These are phyloP conservation scores for Reticulitermes lucifugus DNA, from an alignment of 2,888 invertebrate genomes.

Conservation along the genomic window DNA sequence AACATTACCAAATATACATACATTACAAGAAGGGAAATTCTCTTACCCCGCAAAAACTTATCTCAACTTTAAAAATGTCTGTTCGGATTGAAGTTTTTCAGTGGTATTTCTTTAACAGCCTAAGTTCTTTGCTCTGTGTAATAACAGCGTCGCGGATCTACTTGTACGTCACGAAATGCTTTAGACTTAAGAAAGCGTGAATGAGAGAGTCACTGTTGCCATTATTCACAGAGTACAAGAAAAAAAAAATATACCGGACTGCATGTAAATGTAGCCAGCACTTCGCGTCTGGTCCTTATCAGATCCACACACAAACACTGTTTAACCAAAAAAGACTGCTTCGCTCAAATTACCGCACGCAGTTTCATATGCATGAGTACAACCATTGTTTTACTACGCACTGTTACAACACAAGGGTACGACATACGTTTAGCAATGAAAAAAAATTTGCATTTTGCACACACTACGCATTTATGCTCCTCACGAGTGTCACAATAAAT, in stretches of 20 bases:
- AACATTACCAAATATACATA: too few relatives aligned
- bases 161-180: background rate
- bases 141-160: background rate
- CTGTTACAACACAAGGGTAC: too few relatives aligned
- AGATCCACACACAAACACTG: background rate
- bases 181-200: slow-evolving; percentile 36
- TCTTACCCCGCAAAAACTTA: too few relatives aligned
- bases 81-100: background rate
- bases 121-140: background rate
- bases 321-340: background rate
- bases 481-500: too few relatives aligned
- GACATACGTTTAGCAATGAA: too few relatives aligned
- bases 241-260: background rate
- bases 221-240: slow-evolving; percentile 4
- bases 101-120: background rate
- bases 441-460: too few relatives aligned
- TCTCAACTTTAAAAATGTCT: background rate
- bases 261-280: background rate
- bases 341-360: background rate
- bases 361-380: too few relatives aligned
- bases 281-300: background rate
- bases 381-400: too few relatives aligned
- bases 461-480: too few relatives aligned
- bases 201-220: background rate
- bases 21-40: too few relatives aligned